phyloP scores from a whole-genome alignment of 2,797 vertebrate species.

The Gymnothorax javanicus region DNA sequence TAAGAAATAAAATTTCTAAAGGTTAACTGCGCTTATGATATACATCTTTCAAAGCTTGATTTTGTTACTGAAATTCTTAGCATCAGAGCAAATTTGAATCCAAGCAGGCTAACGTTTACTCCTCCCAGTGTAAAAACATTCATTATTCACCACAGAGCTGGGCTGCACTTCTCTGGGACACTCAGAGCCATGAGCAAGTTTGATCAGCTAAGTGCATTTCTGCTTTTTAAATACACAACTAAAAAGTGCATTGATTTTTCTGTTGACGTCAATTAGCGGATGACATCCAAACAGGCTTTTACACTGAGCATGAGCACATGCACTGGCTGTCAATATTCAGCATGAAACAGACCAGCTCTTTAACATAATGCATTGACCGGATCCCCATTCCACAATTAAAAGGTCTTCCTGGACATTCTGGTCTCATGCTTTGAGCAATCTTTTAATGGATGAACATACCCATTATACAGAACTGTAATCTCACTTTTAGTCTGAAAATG shows the following conservation, averaged over 20 bases:
- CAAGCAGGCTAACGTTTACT: neutral
- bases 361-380: neutral
- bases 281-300: neutral
- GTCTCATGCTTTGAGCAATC: neutral
- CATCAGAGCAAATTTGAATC: neutral
- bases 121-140: constrained; percentile 16
- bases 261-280: neutral
- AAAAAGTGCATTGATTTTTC: neutral
- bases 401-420: neutral
- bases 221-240: neutral
- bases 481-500: neutral
- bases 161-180: neutral
- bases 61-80: neutral
- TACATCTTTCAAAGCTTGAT: neutral
- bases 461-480: neutral
- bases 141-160: neutral
- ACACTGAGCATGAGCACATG: neutral
- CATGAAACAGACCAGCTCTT: neutral
- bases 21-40: neutral
- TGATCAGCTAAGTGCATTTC: neutral
- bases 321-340: neutral
- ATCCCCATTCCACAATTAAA: neutral
- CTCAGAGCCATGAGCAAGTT: neutral
- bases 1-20: neutral
- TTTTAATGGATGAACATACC: neutral